Conservation (phyloP, 35 echinoderm and acorn worm species). For the Ptychodera flava region DNA sequence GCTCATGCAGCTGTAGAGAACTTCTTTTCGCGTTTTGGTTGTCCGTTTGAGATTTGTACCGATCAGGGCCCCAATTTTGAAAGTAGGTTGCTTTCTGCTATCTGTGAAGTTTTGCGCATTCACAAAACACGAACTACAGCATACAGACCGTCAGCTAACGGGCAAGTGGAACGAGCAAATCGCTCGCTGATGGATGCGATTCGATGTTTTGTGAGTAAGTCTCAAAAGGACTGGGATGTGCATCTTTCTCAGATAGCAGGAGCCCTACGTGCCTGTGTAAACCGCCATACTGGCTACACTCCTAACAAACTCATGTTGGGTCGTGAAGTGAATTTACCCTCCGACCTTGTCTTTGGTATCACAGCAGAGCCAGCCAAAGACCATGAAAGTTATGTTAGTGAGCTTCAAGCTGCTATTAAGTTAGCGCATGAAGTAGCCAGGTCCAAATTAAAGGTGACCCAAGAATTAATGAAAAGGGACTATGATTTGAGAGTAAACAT, state of each 20-base stretch:
- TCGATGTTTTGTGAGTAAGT: constrained; percentile 24
- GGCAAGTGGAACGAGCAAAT: constrained; percentile 38
- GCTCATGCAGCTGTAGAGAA: constrained; percentile 4
- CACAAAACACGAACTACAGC: constrained; percentile 25
- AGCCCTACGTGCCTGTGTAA: neutral
- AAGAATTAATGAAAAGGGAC: neutral
- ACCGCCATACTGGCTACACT: too few relatives aligned
- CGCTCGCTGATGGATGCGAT: constrained; percentile 36
- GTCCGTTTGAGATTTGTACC: constrained; percentile 20
- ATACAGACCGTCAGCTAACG: constrained; percentile 28
- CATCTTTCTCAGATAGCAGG: constrained; percentile 4
- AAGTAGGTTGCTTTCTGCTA: constrained; percentile 9
- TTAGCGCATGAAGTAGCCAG: constrained; percentile 12
- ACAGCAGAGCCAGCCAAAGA: too few relatives aligned
- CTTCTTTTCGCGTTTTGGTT: constrained; percentile 44
- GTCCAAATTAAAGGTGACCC: neutral
- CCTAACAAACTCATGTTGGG: too few relatives aligned
- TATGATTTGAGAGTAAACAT: constrained; percentile 10
- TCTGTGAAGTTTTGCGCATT: constrained; percentile 23
- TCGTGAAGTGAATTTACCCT: neutral
- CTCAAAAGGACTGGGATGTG: constrained; percentile 21
- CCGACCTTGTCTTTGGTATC: constrained; percentile 6
- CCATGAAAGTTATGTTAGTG: neutral
- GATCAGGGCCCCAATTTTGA: constrained; percentile 53
- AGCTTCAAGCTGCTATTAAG: neutral